Conservation (phyloP, 2,888 invertebrate genomes). For the Pecten maximus region DNA sequence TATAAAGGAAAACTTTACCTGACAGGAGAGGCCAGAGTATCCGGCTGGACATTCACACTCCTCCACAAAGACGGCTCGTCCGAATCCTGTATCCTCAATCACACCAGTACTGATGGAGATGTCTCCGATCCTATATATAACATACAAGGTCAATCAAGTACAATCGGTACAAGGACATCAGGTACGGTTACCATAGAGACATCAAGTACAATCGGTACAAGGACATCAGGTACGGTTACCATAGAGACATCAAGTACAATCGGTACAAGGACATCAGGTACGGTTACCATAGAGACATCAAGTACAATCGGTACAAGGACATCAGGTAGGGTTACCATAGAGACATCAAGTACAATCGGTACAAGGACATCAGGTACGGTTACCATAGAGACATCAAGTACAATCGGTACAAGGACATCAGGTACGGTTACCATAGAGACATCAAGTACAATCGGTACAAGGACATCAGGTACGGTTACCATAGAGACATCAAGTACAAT, state of each 20-base stretch:
- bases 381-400: not conserved
- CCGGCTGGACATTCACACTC: slow-evolving; percentile 84
- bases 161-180: not conserved
- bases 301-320: not conserved
- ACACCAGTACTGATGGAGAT: slow-evolving; percentile 78
- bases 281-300: not conserved
- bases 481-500: too few species aligned
- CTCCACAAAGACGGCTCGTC: slow-evolving; percentile 82
- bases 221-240: not conserved
- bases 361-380: not conserved
- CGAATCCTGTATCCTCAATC: slow-evolving; percentile 70
- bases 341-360: not conserved
- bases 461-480: too few species aligned
- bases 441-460: not conserved
- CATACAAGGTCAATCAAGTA: not conserved
- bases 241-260: not conserved
- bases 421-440: not conserved
- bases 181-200: not conserved
- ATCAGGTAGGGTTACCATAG: not conserved
- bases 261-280: not conserved
- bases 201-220: not conserved
- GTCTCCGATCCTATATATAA: slow-evolving; percentile 70
- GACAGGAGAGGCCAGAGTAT: slow-evolving; percentile 85
- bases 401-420: not conserved
- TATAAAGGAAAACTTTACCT: slow-evolving; percentile 76